Evolutionary conservation across 2,113 vertebrate species (phyloP).

Genomic region (Jacana jacana): DNA sequence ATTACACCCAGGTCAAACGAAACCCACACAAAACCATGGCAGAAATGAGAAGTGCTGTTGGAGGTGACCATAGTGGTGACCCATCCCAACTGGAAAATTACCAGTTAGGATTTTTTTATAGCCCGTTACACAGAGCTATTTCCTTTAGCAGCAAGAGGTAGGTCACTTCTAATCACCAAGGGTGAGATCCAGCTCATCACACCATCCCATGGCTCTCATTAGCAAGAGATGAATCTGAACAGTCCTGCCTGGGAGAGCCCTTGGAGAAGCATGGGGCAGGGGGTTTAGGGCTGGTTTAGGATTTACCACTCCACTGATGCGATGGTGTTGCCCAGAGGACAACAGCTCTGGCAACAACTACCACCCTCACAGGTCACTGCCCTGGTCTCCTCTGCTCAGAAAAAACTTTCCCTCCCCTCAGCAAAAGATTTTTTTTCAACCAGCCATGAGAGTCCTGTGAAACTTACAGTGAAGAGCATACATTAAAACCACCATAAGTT

Average conservation of each 20-base stretch:
- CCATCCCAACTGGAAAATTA: slow-evolving; percentile 24
- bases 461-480: not conserved
- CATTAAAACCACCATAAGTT: not conserved
- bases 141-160: not conserved
- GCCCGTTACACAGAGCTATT: not conserved
- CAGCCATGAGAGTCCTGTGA: not conserved
- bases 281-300: not conserved
- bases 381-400: not conserved
- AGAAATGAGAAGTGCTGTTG: not conserved
- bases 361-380: fast-evolving
- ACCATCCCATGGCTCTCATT: not conserved
- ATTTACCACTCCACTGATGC: not conserved
- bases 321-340: not conserved
- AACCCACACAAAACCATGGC: not conserved
- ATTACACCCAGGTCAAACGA: slow-evolving; percentile 48
- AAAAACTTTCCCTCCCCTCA: not conserved
- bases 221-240: not conserved
- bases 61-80: not conserved
- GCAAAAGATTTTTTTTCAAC: not conserved
- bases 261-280: not conserved
- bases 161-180: not conserved
- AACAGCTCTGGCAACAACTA: not conserved
- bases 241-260: not conserved
- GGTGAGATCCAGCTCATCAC: not conserved
- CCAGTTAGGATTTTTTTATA: slow-evolving; percentile 11